These are phyloP conservation scores for Torymus auratus DNA, from an alignment of 2,888 invertebrate genomes.

Conservation along the genomic window DNA sequence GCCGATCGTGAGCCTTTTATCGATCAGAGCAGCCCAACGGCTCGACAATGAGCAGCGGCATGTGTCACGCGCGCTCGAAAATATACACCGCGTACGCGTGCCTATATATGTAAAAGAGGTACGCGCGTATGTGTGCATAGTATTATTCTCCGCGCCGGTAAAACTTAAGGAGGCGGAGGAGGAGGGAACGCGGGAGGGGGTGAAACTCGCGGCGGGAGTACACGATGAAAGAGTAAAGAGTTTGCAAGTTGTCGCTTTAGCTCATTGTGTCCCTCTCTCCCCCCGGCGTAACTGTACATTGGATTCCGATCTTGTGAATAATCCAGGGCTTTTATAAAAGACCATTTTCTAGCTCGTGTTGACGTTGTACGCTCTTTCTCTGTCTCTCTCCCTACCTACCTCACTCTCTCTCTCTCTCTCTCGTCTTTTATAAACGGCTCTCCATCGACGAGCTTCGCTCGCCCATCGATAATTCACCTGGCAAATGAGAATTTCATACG, in stretches of 20 bases:
- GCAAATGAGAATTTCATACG: constrained; percentile 38
- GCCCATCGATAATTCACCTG: constrained; percentile 44
- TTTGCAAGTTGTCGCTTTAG: constrained; percentile 49
- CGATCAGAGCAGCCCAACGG: constrained; percentile 63
- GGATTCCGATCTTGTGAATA: constrained; percentile 74
- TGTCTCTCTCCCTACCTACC: background rate
- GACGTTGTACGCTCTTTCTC: constrained; percentile 12
- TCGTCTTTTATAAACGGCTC: constrained; percentile 48
- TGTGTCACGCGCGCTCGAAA: too few relatives aligned
- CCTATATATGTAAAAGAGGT: too few relatives aligned
- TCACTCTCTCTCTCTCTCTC: constrained; percentile 21
- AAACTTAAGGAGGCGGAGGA: background rate
- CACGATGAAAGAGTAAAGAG: constrained; percentile 49
- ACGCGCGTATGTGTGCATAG: too few relatives aligned
- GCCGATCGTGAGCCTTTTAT: constrained; percentile 74
- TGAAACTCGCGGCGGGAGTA: background rate
- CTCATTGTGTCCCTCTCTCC: constrained; percentile 37
- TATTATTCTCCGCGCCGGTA: background rate
- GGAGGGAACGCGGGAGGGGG: constrained; percentile 17
- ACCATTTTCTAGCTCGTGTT: constrained; percentile 59
- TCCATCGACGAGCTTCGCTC: constrained; percentile 34
- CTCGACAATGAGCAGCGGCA: too few relatives aligned
- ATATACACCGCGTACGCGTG: too few relatives aligned
- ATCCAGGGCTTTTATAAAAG: constrained; percentile 64
- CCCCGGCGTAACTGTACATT: constrained; percentile 68